These are phyloP conservation scores for Drosophila glabriapex DNA, from an alignment of 2,888 invertebrate genomes.

Conservation along the genomic window DNA sequence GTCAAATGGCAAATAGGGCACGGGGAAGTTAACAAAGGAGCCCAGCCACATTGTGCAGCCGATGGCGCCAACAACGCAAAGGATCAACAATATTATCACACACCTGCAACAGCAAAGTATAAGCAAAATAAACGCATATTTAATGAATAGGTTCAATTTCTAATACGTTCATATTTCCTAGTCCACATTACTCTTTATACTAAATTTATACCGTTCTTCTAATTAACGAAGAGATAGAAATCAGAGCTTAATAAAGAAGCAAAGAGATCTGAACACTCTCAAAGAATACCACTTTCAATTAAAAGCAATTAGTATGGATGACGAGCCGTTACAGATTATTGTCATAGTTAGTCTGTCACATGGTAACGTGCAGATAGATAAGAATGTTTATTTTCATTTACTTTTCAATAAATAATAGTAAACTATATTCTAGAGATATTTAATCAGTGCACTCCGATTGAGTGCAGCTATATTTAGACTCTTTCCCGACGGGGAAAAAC, in stretches of 20 bases:
- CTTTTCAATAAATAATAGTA: neutral
- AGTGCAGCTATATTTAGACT: neutral
- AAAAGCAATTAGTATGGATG: neutral
- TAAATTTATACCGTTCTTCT: neutral
- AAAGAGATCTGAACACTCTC: neutral
- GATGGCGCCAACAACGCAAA: conserved; percentile 96
- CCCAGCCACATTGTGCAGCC: conserved; percentile 94
- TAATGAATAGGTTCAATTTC: neutral
- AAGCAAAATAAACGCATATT: neutral
- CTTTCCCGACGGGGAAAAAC: neutral
- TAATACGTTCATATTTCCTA: neutral
- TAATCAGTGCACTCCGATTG: neutral
- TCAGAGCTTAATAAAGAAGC: neutral
- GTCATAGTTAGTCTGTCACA: neutral
- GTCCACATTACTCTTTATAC: neutral
- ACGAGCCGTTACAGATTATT: neutral
- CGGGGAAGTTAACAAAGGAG: conserved; percentile 85
- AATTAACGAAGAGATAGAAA: neutral
- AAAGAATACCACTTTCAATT: neutral
- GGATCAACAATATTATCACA: conserved; percentile 94
- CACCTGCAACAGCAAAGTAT: conserved; percentile 86
- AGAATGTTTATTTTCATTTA: neutral
- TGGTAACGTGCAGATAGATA: neutral
- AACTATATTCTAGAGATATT: neutral
- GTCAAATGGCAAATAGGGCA: conserved; percentile 89